Base-by-base conservation (phyloP, 35 echinoderm and acorn worm genomes). In the Heliocidaris tuberculata region DNA sequence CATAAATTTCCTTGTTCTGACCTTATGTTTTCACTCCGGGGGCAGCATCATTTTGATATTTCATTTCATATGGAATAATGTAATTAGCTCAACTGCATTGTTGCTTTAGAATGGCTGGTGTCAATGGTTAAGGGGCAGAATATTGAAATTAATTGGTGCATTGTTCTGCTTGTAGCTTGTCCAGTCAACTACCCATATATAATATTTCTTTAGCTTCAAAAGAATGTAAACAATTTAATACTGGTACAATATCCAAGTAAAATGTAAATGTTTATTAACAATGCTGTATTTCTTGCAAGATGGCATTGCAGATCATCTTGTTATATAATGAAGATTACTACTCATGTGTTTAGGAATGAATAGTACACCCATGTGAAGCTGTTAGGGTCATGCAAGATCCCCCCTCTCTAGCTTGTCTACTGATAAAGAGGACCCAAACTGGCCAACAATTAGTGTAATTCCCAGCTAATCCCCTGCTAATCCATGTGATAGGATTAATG, bases 401-500 rank as follows among this genome's bases (percentile, higher is more conserved):
- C 65, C 65, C 19, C 27, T 27, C 21, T 19, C 7, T 15, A 56
- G 17, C 27, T 27, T 17, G 27, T 78, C 65, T 78, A 19, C 21
- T 4, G 0, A 78, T 56, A 27, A 78, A 7, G 27, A 78, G 65
- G 27, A 78, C 65, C 52, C 31, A 86, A 86, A 86, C 85, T 31
- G 24, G 47, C 47, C 87, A 89, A 27, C 87, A 24, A 89, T 89
- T 32, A 89, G 87, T 89, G 87, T 89, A 89, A 89, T 89, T 31
- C 87, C 31, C 13, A 47, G 12, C 47, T 32, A 47, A 89, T 47
- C 47, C 87, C 29, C 32, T 89, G 12, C 87, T 89, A 48, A 89
- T 32, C 87, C 47, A 89, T 32, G 17, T 89, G 31, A 89, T 89
- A 48, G 87, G 87, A 89, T 89, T 89, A 89, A 89, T 89, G 32